Evolutionary conservation across 2,888 invertebrate species (phyloP), one percentile per base, ranked within the genome.

Genomic region (Alsophila aescularia): DNA sequence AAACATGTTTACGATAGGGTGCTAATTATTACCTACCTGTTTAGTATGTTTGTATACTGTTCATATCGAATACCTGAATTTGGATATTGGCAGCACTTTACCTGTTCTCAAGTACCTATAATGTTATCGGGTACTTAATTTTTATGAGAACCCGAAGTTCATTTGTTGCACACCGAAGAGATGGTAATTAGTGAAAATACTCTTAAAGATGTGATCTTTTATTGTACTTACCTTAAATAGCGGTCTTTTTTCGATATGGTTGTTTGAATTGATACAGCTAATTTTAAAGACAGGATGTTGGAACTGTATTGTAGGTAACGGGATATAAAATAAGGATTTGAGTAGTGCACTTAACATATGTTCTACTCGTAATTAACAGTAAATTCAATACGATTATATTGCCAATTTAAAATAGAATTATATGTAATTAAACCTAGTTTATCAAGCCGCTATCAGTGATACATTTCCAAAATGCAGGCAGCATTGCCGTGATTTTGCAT

Each of bases 11-110:
- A 45, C 45, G 45, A 36, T 35, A 15, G 40, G 35, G 45, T 52
- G 39, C 41, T 52, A 52, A 52, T 40, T 45, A 52, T 4, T 34
- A 32, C 12, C 37, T 34, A 45, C 35, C 18, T n/a, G n/a, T n/a
- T n/a, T 18, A 41, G n/a, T 10, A 27, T 40, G 35, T 45, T 18
- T 29, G 13, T 44, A 7, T n/a, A 13, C 16, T 0, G 48, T 34
- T 4, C 15, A 32, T 39, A 21, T 31, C 14, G 27, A 14, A 8
- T 44, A 16, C 12, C 8, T 15, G 24, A 16, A 15, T 37, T 43
- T 18, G 24, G 16, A 16, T 32, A 32, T 44, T 14, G 42, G 21
- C 18, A 13, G 32, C 14, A 14, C 15, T 36, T 45, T 45, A 45
- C 45, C 36, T 34, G 32, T n/a, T 45, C 27, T 36, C 18, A 15